These are phyloP conservation scores for Sacculina carcini DNA, from an alignment of 2,888 invertebrate genomes.

Conservation along the genomic window DNA sequence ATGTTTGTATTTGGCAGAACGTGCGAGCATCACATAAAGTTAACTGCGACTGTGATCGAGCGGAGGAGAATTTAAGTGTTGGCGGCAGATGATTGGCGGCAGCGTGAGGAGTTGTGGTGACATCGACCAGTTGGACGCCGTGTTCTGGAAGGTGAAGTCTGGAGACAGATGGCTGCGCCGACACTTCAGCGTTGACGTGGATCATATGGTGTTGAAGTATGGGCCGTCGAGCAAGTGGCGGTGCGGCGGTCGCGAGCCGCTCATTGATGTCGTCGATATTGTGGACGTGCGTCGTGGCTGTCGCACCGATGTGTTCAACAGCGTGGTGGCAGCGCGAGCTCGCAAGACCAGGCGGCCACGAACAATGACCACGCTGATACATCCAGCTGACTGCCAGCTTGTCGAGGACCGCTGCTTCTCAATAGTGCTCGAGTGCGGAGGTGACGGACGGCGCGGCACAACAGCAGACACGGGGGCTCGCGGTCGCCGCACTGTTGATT, in stretches of 20 bases:
- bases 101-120: too few relatives aligned
- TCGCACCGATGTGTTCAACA: not conserved
- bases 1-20: too few relatives aligned
- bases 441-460: too few relatives aligned
- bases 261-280: not conserved
- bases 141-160: constrained; percentile 20
- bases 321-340: not conserved
- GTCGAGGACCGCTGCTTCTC: too few relatives aligned
- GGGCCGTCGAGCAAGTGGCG: constrained; percentile 17
- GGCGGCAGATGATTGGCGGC: too few relatives aligned
- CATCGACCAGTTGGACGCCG: too few relatives aligned
- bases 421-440: too few relatives aligned
- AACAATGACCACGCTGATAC: too few relatives aligned
- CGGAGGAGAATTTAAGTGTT: too few relatives aligned
- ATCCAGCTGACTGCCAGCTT: too few relatives aligned
- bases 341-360: not conserved
- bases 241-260: constrained; percentile 10
- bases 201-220: constrained; percentile 17
- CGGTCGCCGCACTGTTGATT: constrained; percentile 20
- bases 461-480: constrained; percentile 27
- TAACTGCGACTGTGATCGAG: too few relatives aligned
- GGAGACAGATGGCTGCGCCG: constrained; percentile 18
- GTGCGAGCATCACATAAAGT: too few relatives aligned
- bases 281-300: not conserved
- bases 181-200: constrained; percentile 17